These are phyloP conservation scores for Maconellicoccus hirsutus DNA, from an alignment of 1,140 invertebrate species.

Conservation along the genomic window DNA sequence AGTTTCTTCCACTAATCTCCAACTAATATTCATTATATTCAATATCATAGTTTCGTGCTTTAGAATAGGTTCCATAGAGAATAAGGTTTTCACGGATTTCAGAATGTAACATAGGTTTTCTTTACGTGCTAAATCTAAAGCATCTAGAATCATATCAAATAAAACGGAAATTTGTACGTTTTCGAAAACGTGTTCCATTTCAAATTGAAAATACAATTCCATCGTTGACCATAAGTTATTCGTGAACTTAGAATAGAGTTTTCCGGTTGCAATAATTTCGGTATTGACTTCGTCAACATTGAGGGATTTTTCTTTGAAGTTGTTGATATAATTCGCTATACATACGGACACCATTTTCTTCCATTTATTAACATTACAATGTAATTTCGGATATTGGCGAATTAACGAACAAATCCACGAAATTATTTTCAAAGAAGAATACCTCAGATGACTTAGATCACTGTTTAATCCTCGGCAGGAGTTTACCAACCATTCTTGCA, in stretches of 20 bases:
- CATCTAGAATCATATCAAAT: conserved; percentile 26
- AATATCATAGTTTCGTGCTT: neutral
- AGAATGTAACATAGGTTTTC: conserved; percentile 28
- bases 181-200: neutral
- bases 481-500: neutral
- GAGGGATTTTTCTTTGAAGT: neutral
- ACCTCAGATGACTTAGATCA: neutral
- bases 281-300: neutral
- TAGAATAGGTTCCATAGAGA: neutral
- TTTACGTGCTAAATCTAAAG: conserved; percentile 29
- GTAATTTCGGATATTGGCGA: neutral
- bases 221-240: neutral
- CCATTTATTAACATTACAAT: neutral
- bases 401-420: neutral
- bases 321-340: neutral
- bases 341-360: neutral
- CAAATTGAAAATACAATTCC: neutral
- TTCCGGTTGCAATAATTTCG: neutral
- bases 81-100: conserved; percentile 23
- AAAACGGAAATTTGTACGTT: conserved; percentile 15
- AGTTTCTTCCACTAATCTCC: neutral
- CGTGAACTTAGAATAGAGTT: neutral
- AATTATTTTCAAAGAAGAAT: neutral
- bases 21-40: neutral
- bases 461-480: neutral